Base-by-base conservation (phyloP, 2,888 invertebrate genomes). In the Microctonus brassicae region DNA sequence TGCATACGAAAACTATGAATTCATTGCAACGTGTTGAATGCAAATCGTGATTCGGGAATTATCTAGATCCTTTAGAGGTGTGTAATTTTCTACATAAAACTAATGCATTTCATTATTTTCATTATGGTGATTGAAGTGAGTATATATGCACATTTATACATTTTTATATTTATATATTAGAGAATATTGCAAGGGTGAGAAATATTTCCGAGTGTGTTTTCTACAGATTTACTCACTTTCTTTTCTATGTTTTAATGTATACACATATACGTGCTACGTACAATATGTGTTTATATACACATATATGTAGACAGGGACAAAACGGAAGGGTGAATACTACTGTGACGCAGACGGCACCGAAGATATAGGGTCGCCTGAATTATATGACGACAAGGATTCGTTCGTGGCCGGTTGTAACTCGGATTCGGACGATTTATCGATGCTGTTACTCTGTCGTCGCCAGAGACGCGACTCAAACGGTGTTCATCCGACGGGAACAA, bases 351-450 rank as follows among this genome's bases (percentile, higher is more conserved):
- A 61, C 66, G 55, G 53, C 72, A 63, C 33, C 72, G 73, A 69
- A 52, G 62, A 68, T 60, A 42, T 70, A 70, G 73, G 71, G 67
- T 73, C 69, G 75, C 73, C 66, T 77, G 78, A 79, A 81, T 82
- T 82, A 82, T 81, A 82, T 81, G 82, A 82, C 80, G 80, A 81
- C 77, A 52, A 24, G 39, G 68, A 20, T 26, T 81, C 81, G 77
- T 81, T 81, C 72, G 74, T 73, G 70, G 68, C 69, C 79, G 79
- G 75, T 81, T 81, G 83, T 82, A 83, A 83, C 81, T 81, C 78
- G 80, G 79, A 79, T 83, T 82, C 79, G 79, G 79, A 81, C 81
- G 81, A 83, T 83, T 83, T 82, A 83, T 83, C 80, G 80, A 77
- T 74, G 78, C 78, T 79, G 82, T 81, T 81, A 82, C 80, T 78